A percentile compares a stretch with the other conserved stretches of the same genome.
Conservation (phyloP, 1,140 invertebrate species). For the Microplitis demolitor region DNA sequence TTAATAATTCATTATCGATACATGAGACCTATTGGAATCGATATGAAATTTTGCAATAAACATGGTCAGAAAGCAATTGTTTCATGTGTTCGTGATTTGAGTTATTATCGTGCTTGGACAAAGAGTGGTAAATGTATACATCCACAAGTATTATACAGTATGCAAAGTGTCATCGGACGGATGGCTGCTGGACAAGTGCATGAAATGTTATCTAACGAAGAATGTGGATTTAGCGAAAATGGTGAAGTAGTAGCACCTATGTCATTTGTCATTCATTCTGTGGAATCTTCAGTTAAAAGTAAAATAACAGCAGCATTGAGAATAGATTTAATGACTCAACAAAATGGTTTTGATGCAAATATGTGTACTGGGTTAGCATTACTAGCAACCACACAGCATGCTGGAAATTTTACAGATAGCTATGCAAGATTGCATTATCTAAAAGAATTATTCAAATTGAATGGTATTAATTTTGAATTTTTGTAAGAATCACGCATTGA, state of each 20-base stretch:
- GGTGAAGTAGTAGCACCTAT: not conserved
- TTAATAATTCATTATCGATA: not conserved
- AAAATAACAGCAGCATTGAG: not conserved
- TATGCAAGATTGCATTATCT: not conserved
- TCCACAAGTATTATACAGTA: not conserved
- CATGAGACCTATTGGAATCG: not conserved
- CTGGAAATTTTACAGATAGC: not conserved
- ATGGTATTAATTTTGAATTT: not conserved
- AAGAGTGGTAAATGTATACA: not conserved
- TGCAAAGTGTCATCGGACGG: not conserved
- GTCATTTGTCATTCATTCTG: not conserved
- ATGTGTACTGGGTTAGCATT: not conserved
- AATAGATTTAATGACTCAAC: not conserved
- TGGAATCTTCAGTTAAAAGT: not conserved
- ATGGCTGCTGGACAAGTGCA: not conserved
- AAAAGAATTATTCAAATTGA: not conserved
- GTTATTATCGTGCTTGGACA: not conserved
- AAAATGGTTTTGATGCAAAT: constrained; percentile 4
- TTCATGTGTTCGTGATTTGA: not conserved
- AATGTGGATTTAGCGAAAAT: not conserved
- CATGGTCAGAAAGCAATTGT: not conserved
- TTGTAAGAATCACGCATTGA: not conserved
- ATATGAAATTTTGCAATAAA: not conserved
- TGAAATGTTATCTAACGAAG: not conserved
- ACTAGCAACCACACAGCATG: not conserved